Evolutionary conservation across 2,113 vertebrate species (phyloP), one percentile per base, ranked within the genome.

Genomic region (Nansenia antarctica): DNA sequence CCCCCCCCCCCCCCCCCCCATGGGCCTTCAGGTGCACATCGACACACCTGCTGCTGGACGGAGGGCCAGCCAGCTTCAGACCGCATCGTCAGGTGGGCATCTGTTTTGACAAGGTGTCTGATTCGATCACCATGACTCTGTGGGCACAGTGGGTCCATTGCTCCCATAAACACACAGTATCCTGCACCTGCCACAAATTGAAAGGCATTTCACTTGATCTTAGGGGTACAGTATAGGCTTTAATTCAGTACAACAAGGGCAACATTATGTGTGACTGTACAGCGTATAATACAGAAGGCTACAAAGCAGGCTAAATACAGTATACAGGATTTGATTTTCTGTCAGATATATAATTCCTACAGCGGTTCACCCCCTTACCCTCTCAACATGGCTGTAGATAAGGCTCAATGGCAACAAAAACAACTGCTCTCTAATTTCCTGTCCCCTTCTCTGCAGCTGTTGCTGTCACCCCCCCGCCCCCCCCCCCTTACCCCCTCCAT

Each of bases 381-480:
- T 49, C n/a, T 20, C 45, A 49, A 14, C 15, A 20, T 49, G 45
- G 1, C 35, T 57, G 22, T 71, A 61, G 65, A 72, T 69, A 47
- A 37, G 68, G 58, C 70, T 75, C 68, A 70, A 39, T 54, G 57
- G 74, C 77, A 70, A 83, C 52, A 65, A 76, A 81, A 81, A 76
- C 76, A 82, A 74, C 73, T 22, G 62, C 79, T 84, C 70, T 79
- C 65, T 74, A 70, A 80, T 85, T 83, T 88, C 82, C 82, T 70
- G 80, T 82, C 69, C 66, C 75, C 67, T 70, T 77, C 74, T 84
- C 72, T 85, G 81, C 89, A 90, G 87, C 87, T 91, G 86, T 85
- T 84, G 65, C 79, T 72, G 37, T 76, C 80, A 71, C 74, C 81
- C 81, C 73, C 78, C 70, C 62, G 72, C 34, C 62, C 64, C 78